Evolutionary conservation across 2,113 vertebrate species (phyloP).

Genomic region (Eolophus roseicapilla): DNA sequence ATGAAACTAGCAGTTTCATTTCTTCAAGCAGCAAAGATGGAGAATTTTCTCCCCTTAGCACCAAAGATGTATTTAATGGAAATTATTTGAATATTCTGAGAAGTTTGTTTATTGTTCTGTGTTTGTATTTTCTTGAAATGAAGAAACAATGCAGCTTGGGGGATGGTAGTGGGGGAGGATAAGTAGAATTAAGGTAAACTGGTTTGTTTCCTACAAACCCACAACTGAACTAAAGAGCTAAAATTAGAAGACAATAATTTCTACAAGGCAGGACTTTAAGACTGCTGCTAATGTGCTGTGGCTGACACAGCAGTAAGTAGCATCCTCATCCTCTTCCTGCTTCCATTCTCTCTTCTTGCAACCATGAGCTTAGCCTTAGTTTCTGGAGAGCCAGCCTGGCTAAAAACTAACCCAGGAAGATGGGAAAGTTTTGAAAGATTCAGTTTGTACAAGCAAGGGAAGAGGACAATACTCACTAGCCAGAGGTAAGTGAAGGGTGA

Average conservation of each 20-base stretch:
- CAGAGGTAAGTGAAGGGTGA: neutral
- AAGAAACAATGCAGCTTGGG: neutral
- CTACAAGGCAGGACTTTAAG: accelerated
- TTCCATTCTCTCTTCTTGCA: neutral
- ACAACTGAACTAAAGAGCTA: neutral
- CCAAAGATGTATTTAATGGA: neutral
- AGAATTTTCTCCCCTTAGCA: neutral
- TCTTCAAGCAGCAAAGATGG: neutral
- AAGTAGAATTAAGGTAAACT: neutral
- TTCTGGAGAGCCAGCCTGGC: neutral
- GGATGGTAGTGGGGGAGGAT: neutral
- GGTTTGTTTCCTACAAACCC: neutral
- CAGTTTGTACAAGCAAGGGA: neutral
- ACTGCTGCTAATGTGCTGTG: neutral
- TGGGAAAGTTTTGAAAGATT: neutral
- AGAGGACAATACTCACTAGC: neutral
- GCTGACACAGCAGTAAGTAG: accelerated
- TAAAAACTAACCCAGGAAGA: neutral
- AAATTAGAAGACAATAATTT: neutral
- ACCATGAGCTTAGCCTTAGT: neutral
- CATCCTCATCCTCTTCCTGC: neutral
- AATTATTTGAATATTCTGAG: neutral
- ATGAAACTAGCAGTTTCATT: accelerated
- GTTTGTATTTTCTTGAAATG: neutral
- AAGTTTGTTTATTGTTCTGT: neutral